Evolutionary conservation across 2,888 invertebrate genomes (phyloP).

Genomic region (Pollenia griseotomentosa): DNA sequence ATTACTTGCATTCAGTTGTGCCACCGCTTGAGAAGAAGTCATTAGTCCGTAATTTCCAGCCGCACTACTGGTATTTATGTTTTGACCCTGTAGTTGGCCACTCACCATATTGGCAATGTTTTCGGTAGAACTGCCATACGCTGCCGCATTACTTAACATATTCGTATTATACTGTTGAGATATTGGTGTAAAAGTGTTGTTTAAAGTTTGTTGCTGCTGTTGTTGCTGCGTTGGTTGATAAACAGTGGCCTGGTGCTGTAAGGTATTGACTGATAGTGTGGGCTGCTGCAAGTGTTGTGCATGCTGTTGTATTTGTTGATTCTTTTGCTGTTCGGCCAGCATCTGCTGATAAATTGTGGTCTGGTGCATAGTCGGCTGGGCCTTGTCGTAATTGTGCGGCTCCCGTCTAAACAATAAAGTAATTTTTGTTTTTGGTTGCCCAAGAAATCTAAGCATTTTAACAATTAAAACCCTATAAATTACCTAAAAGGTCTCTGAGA

Average conservation of each 20-base stretch:
- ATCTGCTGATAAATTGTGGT: constrained; percentile 84
- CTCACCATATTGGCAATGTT: constrained; percentile 57
- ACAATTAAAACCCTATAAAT: constrained; percentile 63
- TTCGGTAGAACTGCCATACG: constrained; percentile 61
- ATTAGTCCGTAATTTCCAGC: constrained; percentile 39
- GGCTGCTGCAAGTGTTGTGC: constrained; percentile 78
- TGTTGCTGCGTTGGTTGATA: constrained; percentile 77
- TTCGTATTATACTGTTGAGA: constrained; percentile 68
- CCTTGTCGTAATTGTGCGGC: constrained; percentile 84
- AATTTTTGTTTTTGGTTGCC: constrained; percentile 61
- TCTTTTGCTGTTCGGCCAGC: constrained; percentile 83
- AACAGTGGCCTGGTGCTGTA: constrained; percentile 75
- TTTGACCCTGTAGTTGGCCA: constrained; percentile 52
- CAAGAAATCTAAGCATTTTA: constrained; percentile 51
- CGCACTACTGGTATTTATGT: constrained; percentile 44
- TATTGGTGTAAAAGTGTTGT: constrained; percentile 50
- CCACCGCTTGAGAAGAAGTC: constrained; percentile 16
- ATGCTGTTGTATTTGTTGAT: constrained; percentile 75
- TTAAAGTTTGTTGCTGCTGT: constrained; percentile 67
- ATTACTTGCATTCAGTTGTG: constrained; percentile 42
- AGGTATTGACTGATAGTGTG: constrained; percentile 72
- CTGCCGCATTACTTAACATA: constrained; percentile 56
- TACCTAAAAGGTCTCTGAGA: constrained; percentile 80
- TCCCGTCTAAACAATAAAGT: constrained; percentile 79
- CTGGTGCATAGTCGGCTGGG: constrained; percentile 84